Evolutionary conservation across 1,140 invertebrate species (phyloP).

Genomic region (Solenopsis invicta): DNA sequence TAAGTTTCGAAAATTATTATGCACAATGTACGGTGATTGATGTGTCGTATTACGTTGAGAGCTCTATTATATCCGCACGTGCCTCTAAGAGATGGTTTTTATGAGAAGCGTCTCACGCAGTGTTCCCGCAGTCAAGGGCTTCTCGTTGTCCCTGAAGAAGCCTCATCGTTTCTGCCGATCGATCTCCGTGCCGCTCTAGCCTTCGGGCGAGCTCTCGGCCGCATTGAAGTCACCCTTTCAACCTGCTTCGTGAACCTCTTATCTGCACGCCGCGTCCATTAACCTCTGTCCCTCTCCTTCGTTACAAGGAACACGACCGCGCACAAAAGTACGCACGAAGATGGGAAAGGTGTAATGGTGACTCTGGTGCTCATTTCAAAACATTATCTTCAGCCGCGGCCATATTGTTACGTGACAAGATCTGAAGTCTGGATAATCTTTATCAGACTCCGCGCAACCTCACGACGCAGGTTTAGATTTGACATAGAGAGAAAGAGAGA

Average conservation of each 20-base stretch:
- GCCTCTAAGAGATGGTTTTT: constrained; percentile 13
- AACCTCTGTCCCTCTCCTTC: constrained; percentile 60
- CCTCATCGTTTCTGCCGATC: constrained; percentile 48
- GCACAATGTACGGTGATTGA: constrained; percentile 8
- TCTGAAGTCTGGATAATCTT: constrained; percentile 9
- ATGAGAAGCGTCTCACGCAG: background rate
- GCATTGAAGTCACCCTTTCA: constrained; percentile 60
- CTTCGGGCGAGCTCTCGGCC: constrained; percentile 44
- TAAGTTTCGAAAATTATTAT: constrained; percentile 5
- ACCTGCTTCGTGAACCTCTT: constrained; percentile 61
- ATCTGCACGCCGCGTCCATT: constrained; percentile 60
- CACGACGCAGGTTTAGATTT: background rate
- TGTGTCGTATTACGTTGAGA: constrained; percentile 10
- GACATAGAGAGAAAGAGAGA: background rate
- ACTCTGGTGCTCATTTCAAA: constrained; percentile 20
- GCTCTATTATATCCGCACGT: constrained; percentile 37
- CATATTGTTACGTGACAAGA: constrained; percentile 23
- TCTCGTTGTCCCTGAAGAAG: constrained; percentile 59
- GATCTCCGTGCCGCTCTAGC: constrained; percentile 36
- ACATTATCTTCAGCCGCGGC: background rate
- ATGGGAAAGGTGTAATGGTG: constrained; percentile 39
- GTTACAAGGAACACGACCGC: constrained; percentile 44
- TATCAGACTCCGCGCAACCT: constrained; percentile 16
- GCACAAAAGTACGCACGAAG: constrained; percentile 43
- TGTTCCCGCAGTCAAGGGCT: constrained; percentile 42